A percentile compares a stretch with the other conserved stretches of the same genome.
Evolutionary conservation across 2,113 vertebrate species (phyloP).

Genomic region (Sphyrna mokarran): DNA sequence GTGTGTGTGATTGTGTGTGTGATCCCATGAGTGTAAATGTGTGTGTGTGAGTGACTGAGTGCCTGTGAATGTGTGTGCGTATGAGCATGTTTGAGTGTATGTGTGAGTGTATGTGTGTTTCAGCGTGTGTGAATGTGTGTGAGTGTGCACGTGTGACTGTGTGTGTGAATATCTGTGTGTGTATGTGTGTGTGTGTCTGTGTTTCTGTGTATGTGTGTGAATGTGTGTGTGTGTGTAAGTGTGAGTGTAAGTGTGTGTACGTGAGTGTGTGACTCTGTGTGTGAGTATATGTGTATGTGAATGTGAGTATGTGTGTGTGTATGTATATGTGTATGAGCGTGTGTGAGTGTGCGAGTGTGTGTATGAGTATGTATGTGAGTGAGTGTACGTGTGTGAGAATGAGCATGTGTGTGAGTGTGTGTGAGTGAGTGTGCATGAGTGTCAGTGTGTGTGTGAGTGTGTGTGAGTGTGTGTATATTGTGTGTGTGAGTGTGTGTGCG

Average conservation of each 20-base stretch:
- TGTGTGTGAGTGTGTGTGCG: no score
- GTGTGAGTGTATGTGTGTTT: no score
- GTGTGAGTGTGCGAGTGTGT: not conserved
- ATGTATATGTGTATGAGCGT: not conserved
- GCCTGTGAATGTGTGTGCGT: no score
- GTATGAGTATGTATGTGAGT: not conserved
- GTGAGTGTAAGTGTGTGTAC: not conserved
- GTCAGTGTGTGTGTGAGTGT: no score
- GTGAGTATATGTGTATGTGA: not conserved
- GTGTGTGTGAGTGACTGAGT: no score
- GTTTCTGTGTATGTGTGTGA: no score
- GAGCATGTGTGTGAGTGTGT: not conserved
- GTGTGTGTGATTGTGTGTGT: not conserved
- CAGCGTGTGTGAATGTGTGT: not conserved
- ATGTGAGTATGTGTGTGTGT: no score
- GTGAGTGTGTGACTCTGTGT: not conserved
- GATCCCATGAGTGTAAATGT: not conserved
- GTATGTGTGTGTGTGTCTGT: not conserved
- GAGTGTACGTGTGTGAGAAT: no score
- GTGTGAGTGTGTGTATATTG: no score
- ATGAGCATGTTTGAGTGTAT: not conserved
- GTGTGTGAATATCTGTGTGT: no score
- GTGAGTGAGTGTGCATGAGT: no score
- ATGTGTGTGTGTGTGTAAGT: not conserved
- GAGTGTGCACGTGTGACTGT: not conserved